phyloP scores from a whole-genome alignment of 2,113 vertebrate species.

The Eupsittula cactorum region DNA sequence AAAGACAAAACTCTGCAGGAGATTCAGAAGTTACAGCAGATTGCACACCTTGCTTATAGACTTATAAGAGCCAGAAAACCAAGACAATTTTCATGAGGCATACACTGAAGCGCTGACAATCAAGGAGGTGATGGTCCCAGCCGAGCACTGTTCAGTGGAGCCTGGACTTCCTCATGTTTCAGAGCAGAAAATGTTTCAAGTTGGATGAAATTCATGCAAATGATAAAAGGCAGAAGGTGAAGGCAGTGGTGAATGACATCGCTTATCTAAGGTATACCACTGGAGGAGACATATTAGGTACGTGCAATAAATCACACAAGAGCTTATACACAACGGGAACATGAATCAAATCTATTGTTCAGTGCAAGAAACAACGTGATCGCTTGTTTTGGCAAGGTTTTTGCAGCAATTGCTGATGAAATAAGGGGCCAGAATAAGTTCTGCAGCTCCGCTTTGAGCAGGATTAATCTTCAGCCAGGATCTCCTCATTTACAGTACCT shows the following conservation, averaged over 20 bases:
- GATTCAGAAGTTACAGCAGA: rapidly evolving
- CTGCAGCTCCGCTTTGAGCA: neutral
- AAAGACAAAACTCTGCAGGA: too few relatives aligned
- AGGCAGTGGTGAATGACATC: neutral
- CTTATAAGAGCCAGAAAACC: rapidly evolving
- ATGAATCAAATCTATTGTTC: neutral
- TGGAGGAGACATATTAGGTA: neutral
- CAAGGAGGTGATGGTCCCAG: neutral
- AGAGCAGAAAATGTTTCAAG: neutral
- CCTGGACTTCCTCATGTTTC: neutral
- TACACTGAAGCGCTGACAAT: rapidly evolving
- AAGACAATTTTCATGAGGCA: neutral
- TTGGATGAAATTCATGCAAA: neutral
- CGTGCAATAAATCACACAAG: neutral
- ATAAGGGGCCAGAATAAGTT: neutral
- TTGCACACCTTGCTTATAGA: rapidly evolving
- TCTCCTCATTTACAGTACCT: neutral
- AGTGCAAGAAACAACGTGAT: neutral
- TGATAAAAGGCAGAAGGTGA: neutral
- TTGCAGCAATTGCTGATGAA: neutral
- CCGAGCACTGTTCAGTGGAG: rapidly evolving
- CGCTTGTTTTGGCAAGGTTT: neutral
- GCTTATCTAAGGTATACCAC: rapidly evolving
- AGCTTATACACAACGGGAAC: rapidly evolving
- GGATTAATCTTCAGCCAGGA: neutral